phyloP scores from a whole-genome alignment of 1,140 invertebrate species.

The Antheraea pernyi region DNA sequence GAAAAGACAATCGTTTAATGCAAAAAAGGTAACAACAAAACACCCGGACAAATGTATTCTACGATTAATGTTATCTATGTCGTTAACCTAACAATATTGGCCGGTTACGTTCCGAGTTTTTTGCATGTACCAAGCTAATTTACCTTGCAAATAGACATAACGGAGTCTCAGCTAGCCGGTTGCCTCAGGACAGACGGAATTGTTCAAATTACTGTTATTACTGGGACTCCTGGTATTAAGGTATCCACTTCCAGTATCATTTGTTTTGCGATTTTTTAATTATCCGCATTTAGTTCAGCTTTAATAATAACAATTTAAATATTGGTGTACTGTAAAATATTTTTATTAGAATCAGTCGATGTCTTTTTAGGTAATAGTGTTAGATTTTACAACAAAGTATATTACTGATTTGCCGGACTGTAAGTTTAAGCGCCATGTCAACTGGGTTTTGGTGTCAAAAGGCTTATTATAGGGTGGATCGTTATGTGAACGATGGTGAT shows the following conservation, averaged over 20 bases:
- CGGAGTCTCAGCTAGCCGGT: background rate
- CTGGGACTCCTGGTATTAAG: background rate
- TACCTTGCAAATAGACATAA: constrained; percentile 4
- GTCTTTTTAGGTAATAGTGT: no score
- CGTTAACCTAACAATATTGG: background rate
- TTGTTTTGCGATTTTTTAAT: background rate
- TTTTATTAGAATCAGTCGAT: no score
- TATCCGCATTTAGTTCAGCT: no score
- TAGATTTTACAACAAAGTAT: no score
- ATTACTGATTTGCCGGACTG: no score
- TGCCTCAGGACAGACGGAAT: background rate
- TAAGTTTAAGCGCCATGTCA: no score
- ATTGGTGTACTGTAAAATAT: no score
- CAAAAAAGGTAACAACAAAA: background rate
- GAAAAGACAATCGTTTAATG: no score
- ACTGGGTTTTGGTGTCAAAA: no score
- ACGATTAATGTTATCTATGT: background rate
- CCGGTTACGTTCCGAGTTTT: background rate
- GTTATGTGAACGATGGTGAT: no score
- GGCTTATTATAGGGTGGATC: no score
- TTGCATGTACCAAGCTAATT: constrained; percentile 2
- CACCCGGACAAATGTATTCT: background rate
- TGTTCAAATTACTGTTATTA: constrained; percentile 3
- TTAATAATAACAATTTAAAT: no score
- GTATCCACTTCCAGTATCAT: background rate